Evolutionary conservation across 2,797 vertebrate species (phyloP), one percentile per base, ranked within the genome.

Genomic region (Presbytis comata): DNA sequence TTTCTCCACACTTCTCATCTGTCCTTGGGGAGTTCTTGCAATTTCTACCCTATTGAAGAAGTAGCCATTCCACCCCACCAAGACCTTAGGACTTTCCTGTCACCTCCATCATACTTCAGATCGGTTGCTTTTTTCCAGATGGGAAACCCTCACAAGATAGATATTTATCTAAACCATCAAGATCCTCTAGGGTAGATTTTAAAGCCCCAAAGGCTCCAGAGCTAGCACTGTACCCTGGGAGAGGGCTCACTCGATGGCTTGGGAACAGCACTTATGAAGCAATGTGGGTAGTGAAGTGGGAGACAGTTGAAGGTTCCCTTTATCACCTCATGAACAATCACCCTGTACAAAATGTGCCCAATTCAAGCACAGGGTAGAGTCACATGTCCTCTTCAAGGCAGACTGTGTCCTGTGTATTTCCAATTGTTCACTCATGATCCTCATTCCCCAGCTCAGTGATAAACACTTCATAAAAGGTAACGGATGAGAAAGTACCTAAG

Each of bases 391-490:
- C 36, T 8, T 6, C 57, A 33, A 39, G 61, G 46, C 70, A 55
- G 36, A 7, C 1, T 0, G 2, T 22, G 4, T 14, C 30, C 76
- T 4, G 0, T 0, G 0, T 3, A 12, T n/a, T 22, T 36, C 48
- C 59, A 30, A 1, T 5, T 36, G 6, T 67, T 50, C 50, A 7
- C 22, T 36, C 7, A 46, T 0, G 30, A 1, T 17, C 19, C 0
- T 12, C 4, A 0, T 46, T 30, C 2, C 55, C 24, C 81, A 4
- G 9, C 33, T 11, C 6, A 9, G 33, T 1, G 55, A 21, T 7
- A 30, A n/a, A 16, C 6, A 55, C 8, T 26, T 46, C 33, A 1
- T 33, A 1, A 64, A 53, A 64, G 39, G 17, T 22, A 10, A 26
- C 30, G 16, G 61, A 33, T n/a, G 30, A 19, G 61, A n/a, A n/a